phyloP scores from a whole-genome alignment of 2,113 vertebrate species.

The Nesogale talazaci region DNA sequence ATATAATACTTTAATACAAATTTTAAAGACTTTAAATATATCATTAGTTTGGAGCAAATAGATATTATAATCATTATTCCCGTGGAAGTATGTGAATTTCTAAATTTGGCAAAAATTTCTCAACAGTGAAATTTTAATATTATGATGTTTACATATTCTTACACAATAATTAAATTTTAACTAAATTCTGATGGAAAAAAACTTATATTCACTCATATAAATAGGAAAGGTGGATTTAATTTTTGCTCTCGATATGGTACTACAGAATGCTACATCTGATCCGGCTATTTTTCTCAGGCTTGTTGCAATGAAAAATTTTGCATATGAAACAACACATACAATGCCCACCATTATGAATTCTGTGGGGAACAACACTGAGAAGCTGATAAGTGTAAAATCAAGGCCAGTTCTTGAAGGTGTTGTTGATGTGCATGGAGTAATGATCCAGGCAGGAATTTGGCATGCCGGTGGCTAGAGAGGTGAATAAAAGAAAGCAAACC shows the following conservation, averaged over 20 bases:
- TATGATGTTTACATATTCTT: neutral
- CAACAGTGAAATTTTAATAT: neutral
- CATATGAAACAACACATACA: neutral
- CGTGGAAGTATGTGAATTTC: neutral
- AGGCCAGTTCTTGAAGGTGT: neutral
- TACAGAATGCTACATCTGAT: neutral
- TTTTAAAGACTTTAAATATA: neutral
- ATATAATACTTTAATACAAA: neutral
- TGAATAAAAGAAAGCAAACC: neutral
- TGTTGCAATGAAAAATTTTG: neutral
- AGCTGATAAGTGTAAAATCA: neutral
- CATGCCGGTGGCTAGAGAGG: neutral
- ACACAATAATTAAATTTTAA: slow-evolving; percentile 9
- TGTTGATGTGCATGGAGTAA: neutral
- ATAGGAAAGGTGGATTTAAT: neutral
- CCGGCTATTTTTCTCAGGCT: neutral
- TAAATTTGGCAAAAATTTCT: neutral
- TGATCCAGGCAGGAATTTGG: neutral
- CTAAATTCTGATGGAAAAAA: neutral
- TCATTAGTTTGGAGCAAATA: no score
- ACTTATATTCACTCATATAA: neutral
- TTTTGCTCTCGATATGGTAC: neutral
- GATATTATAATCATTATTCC: no score
- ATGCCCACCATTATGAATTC: neutral
- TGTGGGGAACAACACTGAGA: neutral